Base-by-base conservation (phyloP, 2,797 vertebrate species). In the Halcyon chelicuti region DNA sequence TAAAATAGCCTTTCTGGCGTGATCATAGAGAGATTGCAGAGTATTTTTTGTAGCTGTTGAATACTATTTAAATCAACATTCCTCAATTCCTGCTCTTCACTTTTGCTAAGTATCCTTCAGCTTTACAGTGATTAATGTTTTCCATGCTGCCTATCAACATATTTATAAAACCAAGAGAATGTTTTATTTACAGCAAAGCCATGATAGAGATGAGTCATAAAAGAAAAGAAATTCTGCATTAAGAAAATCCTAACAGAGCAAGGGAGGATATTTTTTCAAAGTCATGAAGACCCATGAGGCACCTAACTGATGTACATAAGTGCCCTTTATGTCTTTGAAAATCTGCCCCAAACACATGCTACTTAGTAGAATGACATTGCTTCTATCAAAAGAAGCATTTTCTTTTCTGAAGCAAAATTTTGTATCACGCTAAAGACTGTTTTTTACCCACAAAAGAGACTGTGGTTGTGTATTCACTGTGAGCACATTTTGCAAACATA, bases 181-280 rank as follows among this genome's bases (percentile, higher is more conserved):
- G 46, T 78, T 93, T 96, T 93, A 90, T 96, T 94, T 95, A 86
- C 85, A 91, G 73, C 58, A 84, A 94, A 81, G 55, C 44, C 4
- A 7, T 70, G 51, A 81, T 31, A 73, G 58, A 80, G 76, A 78
- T 94, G 94, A 97, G 75, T 96, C 95, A 94, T 68, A 88, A 95
- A 94, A 58, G 76, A 83, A 92, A 81, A 84, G 11, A 87, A 86
- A 83, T 54, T 61, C 29, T 83, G n/a, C 3, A 3, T 86, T 68
- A 58, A 75, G 37, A 70, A 84, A 93, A 86, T 46, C 66, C 12
- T 73, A 62, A 81, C 46, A 90, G 49, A 90, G 39, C 28, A 81
- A 66, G 12, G 73, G 28, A 93, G 21, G n/a, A 66, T 51, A 54
- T n/a, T 86, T 88, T 89, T 88, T 88, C 85, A 93, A 94, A 94